Percentiles rank a stretch among this genome's conserved stretches.
Conservation (phyloP, 2,888 invertebrate genomes). For the Euplagia quadripunctaria region DNA sequence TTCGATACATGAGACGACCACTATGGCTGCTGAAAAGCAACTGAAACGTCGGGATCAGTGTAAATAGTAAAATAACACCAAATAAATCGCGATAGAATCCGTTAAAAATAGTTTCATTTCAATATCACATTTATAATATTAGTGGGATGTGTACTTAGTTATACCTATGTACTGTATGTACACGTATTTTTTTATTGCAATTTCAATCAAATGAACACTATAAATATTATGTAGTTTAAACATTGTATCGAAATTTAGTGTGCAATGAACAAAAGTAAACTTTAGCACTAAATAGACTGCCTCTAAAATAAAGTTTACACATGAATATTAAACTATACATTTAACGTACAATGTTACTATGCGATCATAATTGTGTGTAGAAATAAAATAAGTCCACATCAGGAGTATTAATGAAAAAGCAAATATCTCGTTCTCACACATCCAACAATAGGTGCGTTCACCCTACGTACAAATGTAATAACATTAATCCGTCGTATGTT, state of each 20-base stretch:
- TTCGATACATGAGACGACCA: too few relatives aligned
- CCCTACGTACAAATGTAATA: conserved; percentile 59
- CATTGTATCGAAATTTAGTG: not conserved
- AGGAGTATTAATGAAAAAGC: conserved; percentile 27
- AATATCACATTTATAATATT: too few relatives aligned
- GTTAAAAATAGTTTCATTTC: too few relatives aligned
- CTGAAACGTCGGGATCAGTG: too few relatives aligned
- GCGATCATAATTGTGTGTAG: not conserved
- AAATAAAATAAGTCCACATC: not conserved
- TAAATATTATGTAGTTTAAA: not conserved
- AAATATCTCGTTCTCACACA: conserved; percentile 31
- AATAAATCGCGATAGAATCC: too few relatives aligned
- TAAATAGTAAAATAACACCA: too few relatives aligned
- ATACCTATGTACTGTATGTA: too few relatives aligned
- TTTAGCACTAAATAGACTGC: not conserved
- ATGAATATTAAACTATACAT: not conserved
- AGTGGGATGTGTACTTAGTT: too few relatives aligned
- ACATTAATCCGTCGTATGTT: conserved; percentile 68
- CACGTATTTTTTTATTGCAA: too few relatives aligned
- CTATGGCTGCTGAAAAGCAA: too few relatives aligned
- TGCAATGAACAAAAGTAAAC: too few relatives aligned
- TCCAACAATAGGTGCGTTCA: conserved; percentile 33
- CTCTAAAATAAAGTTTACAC: not conserved
- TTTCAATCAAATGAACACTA: too few relatives aligned
- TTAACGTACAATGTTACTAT: not conserved